phyloP scores from a whole-genome alignment of 2,888 invertebrate species.

The Dolichomitus sp. region DNA sequence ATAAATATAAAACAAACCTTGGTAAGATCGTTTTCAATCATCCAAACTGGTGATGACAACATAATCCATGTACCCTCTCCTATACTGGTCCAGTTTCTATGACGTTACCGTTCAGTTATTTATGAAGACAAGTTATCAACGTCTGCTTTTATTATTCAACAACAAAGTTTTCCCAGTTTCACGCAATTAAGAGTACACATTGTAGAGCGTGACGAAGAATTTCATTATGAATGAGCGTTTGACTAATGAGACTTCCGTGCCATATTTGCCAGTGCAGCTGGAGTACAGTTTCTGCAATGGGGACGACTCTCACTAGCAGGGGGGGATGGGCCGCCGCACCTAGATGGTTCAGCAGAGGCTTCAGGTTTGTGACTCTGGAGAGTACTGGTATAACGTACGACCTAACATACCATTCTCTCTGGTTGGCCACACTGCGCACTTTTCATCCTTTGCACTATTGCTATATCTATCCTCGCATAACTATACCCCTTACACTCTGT shows the following conservation, averaged over 20 bases:
- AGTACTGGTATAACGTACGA: constrained; percentile 56
- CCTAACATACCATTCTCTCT: constrained; percentile 52
- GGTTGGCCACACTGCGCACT: constrained; percentile 37
- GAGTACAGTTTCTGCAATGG: constrained; percentile 52
- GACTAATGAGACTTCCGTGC: constrained; percentile 69
- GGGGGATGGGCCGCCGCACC: constrained; percentile 43
- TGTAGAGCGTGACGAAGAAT: constrained; percentile 51
- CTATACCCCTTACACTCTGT: constrained; percentile 26
- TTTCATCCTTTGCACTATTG: constrained; percentile 33
- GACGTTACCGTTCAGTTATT: not conserved
- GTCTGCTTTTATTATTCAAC: not conserved
- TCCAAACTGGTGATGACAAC: too few relatives aligned
- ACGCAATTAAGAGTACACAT: constrained; percentile 3
- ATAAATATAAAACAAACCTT: not conserved
- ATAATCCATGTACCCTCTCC: not conserved
- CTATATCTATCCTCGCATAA: constrained; percentile 13
- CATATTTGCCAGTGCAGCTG: constrained; percentile 35
- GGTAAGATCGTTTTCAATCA: not conserved
- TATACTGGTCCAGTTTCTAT: not conserved
- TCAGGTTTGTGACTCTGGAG: constrained; percentile 55
- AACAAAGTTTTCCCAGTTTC: constrained; percentile 3
- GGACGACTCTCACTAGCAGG: constrained; percentile 20
- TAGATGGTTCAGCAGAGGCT: constrained; percentile 47
- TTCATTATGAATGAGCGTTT: constrained; percentile 67
- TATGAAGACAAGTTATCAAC: not conserved